A percentile compares a stretch with the other conserved stretches of the same genome.
These are phyloP conservation scores for Nannoperca obscura DNA, from an alignment of 2,797 vertebrate species.

Conservation along the genomic window DNA sequence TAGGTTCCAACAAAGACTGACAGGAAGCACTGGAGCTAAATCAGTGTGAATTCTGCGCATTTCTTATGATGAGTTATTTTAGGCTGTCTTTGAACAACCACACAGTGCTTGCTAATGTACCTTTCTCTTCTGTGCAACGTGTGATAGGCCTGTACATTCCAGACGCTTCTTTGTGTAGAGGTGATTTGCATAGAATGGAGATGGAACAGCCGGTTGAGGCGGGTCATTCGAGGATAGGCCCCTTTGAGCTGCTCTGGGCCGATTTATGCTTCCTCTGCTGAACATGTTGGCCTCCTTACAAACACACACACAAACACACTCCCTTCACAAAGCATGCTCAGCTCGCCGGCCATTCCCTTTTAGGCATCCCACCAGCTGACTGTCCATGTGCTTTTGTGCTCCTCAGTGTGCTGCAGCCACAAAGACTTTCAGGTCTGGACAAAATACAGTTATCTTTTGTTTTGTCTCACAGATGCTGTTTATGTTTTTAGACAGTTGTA, in stretches of 20 bases:
- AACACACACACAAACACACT: constrained; percentile 18
- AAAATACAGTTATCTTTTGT: background rate
- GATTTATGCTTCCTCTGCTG: constrained; percentile 64
- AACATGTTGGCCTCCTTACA: constrained; percentile 59
- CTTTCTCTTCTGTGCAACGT: constrained; percentile 22
- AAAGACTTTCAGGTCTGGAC: constrained; percentile 12
- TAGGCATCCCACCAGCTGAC: constrained; percentile 66
- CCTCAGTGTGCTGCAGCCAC: constrained; percentile 23
- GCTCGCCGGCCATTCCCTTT: constrained; percentile 37
- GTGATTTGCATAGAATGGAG: constrained; percentile 70
- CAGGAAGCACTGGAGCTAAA: constrained; percentile 25
- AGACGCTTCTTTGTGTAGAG: constrained; percentile 49
- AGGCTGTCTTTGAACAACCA: background rate
- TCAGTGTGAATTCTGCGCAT: background rate
- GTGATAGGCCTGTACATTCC: constrained; percentile 36
- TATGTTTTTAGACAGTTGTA: background rate
- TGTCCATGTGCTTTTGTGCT: constrained; percentile 42
- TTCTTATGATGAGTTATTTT: constrained; percentile 9
- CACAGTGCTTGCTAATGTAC: background rate
- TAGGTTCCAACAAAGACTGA: constrained; percentile 23
- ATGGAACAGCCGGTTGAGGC: constrained; percentile 53
- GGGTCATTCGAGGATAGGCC: constrained; percentile 71
- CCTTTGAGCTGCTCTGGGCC: constrained; percentile 53
- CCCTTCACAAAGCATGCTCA: constrained; percentile 50
- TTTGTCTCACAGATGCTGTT: constrained; percentile 20